Conservation (phyloP, 2,797 vertebrate genomes). For the Hippocampus kuda region DNA sequence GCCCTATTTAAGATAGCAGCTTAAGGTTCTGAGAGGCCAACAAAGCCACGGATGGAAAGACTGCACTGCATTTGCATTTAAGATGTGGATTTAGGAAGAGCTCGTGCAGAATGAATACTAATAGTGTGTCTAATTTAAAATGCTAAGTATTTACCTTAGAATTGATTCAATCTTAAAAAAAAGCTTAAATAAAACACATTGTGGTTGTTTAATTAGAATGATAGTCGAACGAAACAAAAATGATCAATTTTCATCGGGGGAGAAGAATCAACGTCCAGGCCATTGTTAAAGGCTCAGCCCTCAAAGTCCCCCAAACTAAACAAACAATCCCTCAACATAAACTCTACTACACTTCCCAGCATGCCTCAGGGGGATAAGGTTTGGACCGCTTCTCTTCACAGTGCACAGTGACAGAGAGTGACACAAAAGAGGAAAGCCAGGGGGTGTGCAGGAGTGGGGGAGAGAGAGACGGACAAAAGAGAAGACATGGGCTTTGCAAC, state of each 20-base stretch:
- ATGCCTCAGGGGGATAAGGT: constrained; percentile 63
- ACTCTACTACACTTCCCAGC: constrained; percentile 71
- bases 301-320: constrained; percentile 6
- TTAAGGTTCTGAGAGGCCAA: constrained; percentile 67
- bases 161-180: constrained; percentile 43
- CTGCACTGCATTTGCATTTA: constrained; percentile 63
- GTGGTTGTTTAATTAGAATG: neutral
- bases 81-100: constrained; percentile 58
- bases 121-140: constrained; percentile 67
- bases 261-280: neutral
- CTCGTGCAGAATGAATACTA: constrained; percentile 60
- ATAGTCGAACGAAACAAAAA: neutral
- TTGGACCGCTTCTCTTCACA: constrained; percentile 64
- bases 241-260: neutral
- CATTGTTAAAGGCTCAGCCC: constrained; percentile 5
- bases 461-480: constrained; percentile 69
- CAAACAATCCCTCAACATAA: constrained; percentile 18
- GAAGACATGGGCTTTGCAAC: constrained; percentile 75
- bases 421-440: constrained; percentile 71
- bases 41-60: constrained; percentile 60
- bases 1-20: constrained; percentile 62
- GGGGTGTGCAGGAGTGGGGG: constrained; percentile 65
- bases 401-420: constrained; percentile 68
- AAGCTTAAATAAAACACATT: constrained; percentile 38
- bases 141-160: constrained; percentile 64